Evolutionary conservation across 2,113 vertebrate genomes (phyloP).

Genomic region (Apaloderma vittatum): DNA sequence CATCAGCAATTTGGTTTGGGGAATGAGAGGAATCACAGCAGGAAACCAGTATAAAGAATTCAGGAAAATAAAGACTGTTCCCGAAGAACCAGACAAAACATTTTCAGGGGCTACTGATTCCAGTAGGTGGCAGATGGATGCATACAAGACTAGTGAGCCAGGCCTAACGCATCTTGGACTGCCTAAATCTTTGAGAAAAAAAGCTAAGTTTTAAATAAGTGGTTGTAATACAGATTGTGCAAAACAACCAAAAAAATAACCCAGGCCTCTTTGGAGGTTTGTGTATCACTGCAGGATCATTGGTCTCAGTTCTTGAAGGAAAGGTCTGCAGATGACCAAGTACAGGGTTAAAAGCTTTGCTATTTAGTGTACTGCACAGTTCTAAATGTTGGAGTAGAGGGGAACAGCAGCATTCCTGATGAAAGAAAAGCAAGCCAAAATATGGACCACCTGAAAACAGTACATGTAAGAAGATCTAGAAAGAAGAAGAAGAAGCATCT

Average conservation of each 20-base stretch:
- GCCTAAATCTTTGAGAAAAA: neutral
- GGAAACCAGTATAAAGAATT: neutral
- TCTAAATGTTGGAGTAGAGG: neutral
- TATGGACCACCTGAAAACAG: neutral
- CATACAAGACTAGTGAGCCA: neutral
- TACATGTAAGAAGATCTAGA: neutral
- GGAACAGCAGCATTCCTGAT: neutral
- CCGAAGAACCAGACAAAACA: neutral
- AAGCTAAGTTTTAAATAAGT: neutral
- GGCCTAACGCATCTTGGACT: neutral
- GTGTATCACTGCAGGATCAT: neutral
- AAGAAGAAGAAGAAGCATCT: neutral
- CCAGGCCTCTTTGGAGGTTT: neutral
- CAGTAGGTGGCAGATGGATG: neutral
- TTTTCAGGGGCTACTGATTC: neutral
- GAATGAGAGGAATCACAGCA: neutral
- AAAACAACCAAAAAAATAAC: neutral
- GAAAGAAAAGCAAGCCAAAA: neutral
- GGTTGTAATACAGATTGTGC: neutral
- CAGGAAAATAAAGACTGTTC: neutral
- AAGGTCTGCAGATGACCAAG: neutral
- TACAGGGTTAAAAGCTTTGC: neutral
- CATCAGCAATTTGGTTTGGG: neutral
- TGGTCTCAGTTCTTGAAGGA: neutral
- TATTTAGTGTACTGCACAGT: neutral